Conservation (phyloP, 2,888 invertebrate genomes). For the Caenorhabditis sulstoni region DNA sequence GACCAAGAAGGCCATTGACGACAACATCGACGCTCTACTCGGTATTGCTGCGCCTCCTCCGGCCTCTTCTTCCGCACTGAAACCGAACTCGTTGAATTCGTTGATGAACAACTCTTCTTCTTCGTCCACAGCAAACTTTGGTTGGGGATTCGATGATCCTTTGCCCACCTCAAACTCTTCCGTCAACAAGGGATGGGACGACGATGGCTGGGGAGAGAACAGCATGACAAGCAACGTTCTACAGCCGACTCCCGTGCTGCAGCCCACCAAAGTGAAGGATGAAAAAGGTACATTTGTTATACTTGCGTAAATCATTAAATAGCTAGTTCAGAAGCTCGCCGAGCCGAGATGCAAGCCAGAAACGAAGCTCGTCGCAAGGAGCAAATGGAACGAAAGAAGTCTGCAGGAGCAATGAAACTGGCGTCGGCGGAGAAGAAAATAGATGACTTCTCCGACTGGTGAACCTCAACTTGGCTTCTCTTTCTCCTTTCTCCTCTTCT, state of each 20-base stretch:
- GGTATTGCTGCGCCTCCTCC: constrained; percentile 44
- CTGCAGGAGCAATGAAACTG: constrained; percentile 71
- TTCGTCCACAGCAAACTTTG: constrained; percentile 16
- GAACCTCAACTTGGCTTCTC: not conserved
- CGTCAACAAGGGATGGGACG: constrained; percentile 56
- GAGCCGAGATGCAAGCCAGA: constrained; percentile 69
- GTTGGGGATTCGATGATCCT: constrained; percentile 61
- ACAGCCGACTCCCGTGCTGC: constrained; percentile 47
- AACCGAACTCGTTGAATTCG: constrained; percentile 42
- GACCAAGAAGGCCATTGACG: constrained; percentile 56
- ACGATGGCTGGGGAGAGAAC: constrained; percentile 58
- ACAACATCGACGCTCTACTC: constrained; percentile 61
- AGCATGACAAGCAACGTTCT: constrained; percentile 20
- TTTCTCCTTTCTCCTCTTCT: not conserved
- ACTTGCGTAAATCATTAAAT: not conserved
- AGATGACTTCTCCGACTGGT: constrained; percentile 69
- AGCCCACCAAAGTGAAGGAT: constrained; percentile 50
- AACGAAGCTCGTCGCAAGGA: constrained; percentile 71
- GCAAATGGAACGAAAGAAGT: constrained; percentile 64
- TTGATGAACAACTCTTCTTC: constrained; percentile 41
- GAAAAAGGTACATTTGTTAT: constrained; percentile 45
- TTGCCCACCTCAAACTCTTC: constrained; percentile 22
- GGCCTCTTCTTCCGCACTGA: constrained; percentile 8
- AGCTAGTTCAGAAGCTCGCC: constrained; percentile 58
- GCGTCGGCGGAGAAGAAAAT: constrained; percentile 57